Percentiles rank a stretch among this genome's conserved stretches.
Evolutionary conservation across 2,113 vertebrate genomes (phyloP).

Genomic region (Cepphus grylle): DNA sequence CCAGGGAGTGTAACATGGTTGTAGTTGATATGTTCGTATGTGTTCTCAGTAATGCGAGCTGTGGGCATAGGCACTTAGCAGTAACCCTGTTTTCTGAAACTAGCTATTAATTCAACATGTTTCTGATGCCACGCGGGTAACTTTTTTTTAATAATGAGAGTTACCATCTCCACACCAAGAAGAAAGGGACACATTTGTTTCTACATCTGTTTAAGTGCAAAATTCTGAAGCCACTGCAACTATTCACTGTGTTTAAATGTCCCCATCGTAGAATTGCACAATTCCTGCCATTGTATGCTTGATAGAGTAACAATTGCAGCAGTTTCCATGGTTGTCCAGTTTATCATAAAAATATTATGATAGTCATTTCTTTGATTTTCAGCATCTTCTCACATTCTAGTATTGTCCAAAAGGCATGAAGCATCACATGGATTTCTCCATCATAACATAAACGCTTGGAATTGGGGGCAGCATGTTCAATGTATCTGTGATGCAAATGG

Average conservation of each 20-base stretch:
- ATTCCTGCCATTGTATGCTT: background rate
- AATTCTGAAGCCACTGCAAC: background rate
- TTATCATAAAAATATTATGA: background rate
- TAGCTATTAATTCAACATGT: background rate
- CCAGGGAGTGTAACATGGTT: background rate
- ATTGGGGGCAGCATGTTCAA: background rate
- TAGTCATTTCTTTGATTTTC: background rate
- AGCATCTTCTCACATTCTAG: background rate
- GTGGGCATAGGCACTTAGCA: background rate
- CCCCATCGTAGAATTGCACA: background rate
- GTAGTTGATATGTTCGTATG: background rate
- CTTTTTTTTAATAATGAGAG: background rate
- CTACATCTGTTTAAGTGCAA: background rate
- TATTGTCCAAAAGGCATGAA: background rate
- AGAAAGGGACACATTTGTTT: background rate
- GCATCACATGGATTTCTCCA: background rate
- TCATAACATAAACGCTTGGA: background rate
- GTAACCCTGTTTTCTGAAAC: background rate
- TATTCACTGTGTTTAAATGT: background rate
- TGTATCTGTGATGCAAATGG: background rate
- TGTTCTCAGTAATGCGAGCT: background rate
- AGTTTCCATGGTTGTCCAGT: background rate
- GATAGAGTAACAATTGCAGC: background rate
- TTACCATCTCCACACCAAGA: background rate
- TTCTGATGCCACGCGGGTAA: background rate